Evolutionary conservation across 2,113 vertebrate genomes (phyloP).

Genomic region (Dunckerocampus dactyliophorus): DNA sequence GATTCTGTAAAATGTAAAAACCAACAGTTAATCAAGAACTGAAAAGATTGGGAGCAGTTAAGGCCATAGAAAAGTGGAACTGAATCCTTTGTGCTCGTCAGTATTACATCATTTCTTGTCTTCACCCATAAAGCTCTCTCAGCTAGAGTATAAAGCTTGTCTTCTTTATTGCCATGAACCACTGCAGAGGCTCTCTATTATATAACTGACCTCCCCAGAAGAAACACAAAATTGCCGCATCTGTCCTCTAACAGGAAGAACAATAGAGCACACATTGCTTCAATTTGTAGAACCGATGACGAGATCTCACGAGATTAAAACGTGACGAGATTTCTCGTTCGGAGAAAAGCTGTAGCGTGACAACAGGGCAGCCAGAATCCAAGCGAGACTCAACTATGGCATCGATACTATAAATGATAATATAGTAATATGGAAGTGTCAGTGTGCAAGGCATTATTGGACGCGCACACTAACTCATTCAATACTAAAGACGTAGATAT

Average conservation of each 20-base stretch:
- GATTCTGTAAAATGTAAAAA: conserved; percentile 50
- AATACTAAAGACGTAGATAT: too few species aligned
- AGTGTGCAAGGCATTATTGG: background rate
- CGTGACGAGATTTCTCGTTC: too few species aligned
- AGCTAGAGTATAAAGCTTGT: conserved; percentile 46
- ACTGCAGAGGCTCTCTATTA: conserved; percentile 48
- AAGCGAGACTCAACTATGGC: background rate
- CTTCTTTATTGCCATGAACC: conserved; percentile 75
- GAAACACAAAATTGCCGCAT: background rate
- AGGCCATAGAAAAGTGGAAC: conserved; percentile 13
- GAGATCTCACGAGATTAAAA: background rate
- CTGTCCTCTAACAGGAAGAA: conserved; percentile 18
- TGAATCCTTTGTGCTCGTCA: conserved; percentile 43
- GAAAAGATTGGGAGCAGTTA: conserved; percentile 19
- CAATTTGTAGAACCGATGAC: too few species aligned
- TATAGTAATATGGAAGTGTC: background rate
- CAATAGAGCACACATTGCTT: background rate
- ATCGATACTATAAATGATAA: background rate
- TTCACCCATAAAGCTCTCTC: conserved; percentile 42
- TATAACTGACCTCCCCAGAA: conserved; percentile 48
- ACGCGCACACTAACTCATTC: too few species aligned
- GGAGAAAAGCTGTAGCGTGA: background rate
- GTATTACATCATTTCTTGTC: conserved; percentile 44
- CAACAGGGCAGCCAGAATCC: background rate
- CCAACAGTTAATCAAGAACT: conserved; percentile 16